phyloP scores from a whole-genome alignment of 2,797 vertebrate genomes.

The Hypotaenidia okinawae region DNA sequence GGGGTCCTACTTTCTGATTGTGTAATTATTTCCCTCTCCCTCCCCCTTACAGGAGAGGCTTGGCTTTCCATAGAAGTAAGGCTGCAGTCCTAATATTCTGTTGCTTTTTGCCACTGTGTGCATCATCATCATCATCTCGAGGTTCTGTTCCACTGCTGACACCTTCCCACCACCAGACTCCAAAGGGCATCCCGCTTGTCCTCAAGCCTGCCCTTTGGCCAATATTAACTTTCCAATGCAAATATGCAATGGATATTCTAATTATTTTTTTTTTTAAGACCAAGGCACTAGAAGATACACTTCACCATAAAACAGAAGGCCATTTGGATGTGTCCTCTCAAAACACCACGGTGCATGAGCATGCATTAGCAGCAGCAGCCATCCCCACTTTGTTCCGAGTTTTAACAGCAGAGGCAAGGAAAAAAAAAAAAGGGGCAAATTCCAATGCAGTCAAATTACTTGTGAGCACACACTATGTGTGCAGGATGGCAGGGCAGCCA shows the following conservation, averaged over 20 bases:
- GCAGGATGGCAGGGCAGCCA: neutral
- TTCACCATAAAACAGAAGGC: neutral
- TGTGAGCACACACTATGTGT: neutral
- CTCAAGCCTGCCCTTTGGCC: neutral
- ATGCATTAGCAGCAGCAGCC: neutral
- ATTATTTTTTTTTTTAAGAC: constrained; percentile 5
- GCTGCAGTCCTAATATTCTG: accelerated
- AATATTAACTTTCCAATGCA: neutral
- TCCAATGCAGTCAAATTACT: neutral
- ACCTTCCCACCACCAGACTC: neutral
- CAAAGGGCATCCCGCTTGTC: neutral
- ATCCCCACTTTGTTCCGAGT: neutral
- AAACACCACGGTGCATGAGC: neutral
- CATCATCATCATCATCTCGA: neutral
- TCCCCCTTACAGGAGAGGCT: neutral
- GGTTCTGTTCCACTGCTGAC: neutral
- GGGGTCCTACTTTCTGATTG: neutral
- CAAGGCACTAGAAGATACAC: neutral
- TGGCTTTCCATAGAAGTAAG: neutral
- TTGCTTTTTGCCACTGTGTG: neutral
- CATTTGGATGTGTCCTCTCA: neutral
- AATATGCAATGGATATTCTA: neutral
- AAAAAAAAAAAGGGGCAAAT: neutral
- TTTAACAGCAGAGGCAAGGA: constrained; percentile 1
- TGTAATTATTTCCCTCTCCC: neutral